These are phyloP conservation scores for Lochmaea capreae DNA, from an alignment of 2,888 invertebrate genomes.

Conservation along the genomic window DNA sequence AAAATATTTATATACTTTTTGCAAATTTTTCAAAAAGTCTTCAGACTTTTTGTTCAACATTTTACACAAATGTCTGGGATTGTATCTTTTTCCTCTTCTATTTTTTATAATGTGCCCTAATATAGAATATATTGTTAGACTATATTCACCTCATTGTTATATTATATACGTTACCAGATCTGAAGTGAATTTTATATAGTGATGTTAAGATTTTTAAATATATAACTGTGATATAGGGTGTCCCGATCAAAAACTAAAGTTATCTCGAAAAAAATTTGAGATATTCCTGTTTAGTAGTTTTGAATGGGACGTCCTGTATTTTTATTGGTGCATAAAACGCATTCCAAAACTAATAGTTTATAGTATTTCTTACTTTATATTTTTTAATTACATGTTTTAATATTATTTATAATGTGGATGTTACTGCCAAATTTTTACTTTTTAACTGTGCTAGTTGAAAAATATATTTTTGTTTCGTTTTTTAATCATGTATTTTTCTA, in stretches of 20 bases:
- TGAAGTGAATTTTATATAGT: slow-evolving; percentile 53
- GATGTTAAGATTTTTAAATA: slow-evolving; percentile 53
- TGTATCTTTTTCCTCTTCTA: slow-evolving; percentile 29
- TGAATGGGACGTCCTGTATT: slow-evolving; percentile 28
- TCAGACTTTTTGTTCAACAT: background rate
- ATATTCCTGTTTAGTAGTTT: background rate
- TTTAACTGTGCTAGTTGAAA: slow-evolving; percentile 54
- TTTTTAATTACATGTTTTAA: slow-evolving; percentile 51
- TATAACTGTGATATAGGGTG: slow-evolving; percentile 41
- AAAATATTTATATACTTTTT: background rate
- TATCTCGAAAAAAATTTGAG: slow-evolving; percentile 34
- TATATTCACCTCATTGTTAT: slow-evolving; percentile 54
- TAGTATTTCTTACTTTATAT: slow-evolving; percentile 53
- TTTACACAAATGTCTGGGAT: background rate
- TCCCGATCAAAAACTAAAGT: slow-evolving; percentile 38
- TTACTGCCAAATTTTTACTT: slow-evolving; percentile 63
- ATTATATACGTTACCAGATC: slow-evolving; percentile 62
- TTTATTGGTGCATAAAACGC: slow-evolving; percentile 59
- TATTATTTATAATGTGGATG: slow-evolving; percentile 55
- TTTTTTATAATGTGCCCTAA: slow-evolving; percentile 25
- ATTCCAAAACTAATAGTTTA: slow-evolving; percentile 60
- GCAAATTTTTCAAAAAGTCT: too few relatives aligned
- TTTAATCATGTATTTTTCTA: slow-evolving; percentile 60
- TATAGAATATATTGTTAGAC: slow-evolving; percentile 34
- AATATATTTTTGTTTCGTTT: slow-evolving; percentile 59